These are phyloP conservation scores for Chelon auratus DNA, from an alignment of 2,797 vertebrate genomes.

Conservation along the genomic window DNA sequence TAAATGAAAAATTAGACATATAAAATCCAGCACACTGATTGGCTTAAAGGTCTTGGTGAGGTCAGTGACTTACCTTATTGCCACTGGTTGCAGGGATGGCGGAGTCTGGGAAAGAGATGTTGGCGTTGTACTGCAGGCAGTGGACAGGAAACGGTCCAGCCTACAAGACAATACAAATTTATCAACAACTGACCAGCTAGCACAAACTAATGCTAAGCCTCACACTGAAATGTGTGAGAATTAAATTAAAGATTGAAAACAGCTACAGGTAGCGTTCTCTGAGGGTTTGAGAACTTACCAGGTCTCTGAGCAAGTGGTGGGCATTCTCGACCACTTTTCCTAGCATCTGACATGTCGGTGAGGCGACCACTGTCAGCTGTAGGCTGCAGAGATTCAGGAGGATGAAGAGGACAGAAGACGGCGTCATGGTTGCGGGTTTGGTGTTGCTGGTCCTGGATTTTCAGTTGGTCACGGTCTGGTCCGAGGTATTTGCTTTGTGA, in stretches of 20 bases:
- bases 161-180: constrained; percentile 16
- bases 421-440: constrained; percentile 25
- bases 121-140: constrained; percentile 32
- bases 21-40: constrained; percentile 14
- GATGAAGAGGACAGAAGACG: constrained; percentile 15
- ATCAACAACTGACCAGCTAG: background rate
- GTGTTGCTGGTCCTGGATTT: background rate
- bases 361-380: constrained; percentile 36
- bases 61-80: constrained; percentile 39
- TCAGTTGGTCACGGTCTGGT: background rate
- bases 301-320: constrained; percentile 34
- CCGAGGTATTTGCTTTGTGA: constrained; percentile 18
- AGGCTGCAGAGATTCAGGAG: constrained; percentile 57
- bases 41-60: constrained; percentile 2
- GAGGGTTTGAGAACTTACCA: constrained; percentile 41
- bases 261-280: background rate
- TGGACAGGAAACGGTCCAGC: constrained; percentile 7
- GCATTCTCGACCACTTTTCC: background rate
- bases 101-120: constrained; percentile 44
- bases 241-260: too few species aligned
- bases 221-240: background rate
- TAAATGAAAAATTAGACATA: background rate
- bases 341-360: constrained; percentile 42
- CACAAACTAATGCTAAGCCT: constrained; percentile 2
- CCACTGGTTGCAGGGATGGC: constrained; percentile 4